Evolutionary conservation across 2,888 invertebrate genomes (phyloP).

Genomic region (Drosophila fungiperda): DNA sequence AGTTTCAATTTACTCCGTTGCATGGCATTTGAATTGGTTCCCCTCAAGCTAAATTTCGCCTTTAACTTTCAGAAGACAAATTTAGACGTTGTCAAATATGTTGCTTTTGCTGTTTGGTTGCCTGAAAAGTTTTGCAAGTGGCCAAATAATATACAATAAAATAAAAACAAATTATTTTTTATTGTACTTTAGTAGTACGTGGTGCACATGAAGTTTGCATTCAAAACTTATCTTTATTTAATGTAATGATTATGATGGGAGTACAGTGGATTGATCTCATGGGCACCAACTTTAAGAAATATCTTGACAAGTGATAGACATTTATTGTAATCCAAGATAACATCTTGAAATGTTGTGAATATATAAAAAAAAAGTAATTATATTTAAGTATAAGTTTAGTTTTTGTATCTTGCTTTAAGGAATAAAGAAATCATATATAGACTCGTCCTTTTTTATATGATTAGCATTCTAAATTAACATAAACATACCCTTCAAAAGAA

Average conservation of each 20-base stretch:
- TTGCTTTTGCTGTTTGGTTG: conserved; percentile 31
- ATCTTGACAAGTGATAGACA: background rate
- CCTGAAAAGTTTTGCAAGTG: conserved; percentile 37
- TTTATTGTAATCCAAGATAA: conserved; percentile 15
- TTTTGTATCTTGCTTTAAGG: background rate
- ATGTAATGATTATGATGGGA: conserved; percentile 27
- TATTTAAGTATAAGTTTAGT: background rate
- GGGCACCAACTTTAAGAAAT: background rate
- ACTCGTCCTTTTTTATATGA: background rate
- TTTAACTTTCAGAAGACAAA: conserved; percentile 51
- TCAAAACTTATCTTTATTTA: conserved; percentile 23
- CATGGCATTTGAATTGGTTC: conserved; percentile 62
- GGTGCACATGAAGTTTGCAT: conserved; percentile 27
- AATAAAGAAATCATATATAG: background rate
- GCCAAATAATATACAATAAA: background rate
- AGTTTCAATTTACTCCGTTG: conserved; percentile 2
- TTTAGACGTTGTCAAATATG: conserved; percentile 62
- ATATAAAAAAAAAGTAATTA: background rate
- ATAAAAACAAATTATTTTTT: background rate
- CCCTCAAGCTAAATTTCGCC: conserved; percentile 38
- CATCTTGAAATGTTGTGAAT: background rate
- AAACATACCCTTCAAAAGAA: background rate
- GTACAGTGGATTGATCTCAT: background rate
- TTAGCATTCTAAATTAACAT: background rate
- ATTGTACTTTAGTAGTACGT: conserved; percentile 9